phyloP scores from a whole-genome alignment of 2,888 invertebrate genomes.

The Leucozona laternaria region DNA sequence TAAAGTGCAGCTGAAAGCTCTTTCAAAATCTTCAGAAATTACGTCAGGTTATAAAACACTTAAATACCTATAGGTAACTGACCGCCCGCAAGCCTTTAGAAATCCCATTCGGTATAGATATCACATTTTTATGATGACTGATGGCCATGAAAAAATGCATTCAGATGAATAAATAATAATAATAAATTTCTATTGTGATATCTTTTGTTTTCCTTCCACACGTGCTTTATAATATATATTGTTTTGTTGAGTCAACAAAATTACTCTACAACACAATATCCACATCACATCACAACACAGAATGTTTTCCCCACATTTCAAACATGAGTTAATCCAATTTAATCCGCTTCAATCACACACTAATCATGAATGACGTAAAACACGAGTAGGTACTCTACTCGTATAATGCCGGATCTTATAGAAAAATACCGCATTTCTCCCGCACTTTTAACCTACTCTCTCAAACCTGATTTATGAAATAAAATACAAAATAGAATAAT shows the following conservation, averaged over 20 bases:
- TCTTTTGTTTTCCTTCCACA: slow-evolving; percentile 16
- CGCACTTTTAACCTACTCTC: slow-evolving; percentile 20
- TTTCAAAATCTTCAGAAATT: neutral
- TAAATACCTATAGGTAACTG: neutral
- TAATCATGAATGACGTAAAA: slow-evolving; percentile 65
- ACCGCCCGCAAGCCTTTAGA: neutral
- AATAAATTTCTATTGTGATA: slow-evolving; percentile 2
- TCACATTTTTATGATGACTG: neutral
- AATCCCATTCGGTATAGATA: neutral
- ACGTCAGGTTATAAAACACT: neutral
- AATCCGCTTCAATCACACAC: slow-evolving; percentile 60
- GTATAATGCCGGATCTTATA: slow-evolving; percentile 58
- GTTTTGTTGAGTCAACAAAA: slow-evolving; percentile 28
- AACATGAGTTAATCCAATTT: slow-evolving; percentile 55
- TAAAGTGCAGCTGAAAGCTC: neutral
- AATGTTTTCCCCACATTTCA: neutral
- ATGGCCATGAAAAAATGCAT: slow-evolving; percentile 19
- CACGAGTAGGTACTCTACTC: too few relatives aligned
- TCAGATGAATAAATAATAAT: neutral
- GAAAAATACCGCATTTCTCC: slow-evolving; percentile 17
- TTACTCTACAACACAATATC: slow-evolving; percentile 8
- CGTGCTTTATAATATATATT: slow-evolving; percentile 13
- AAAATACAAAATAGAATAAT: slow-evolving; percentile 1
- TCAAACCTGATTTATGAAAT: neutral
- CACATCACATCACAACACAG: neutral